Base-by-base conservation (phyloP, 2,888 invertebrate species). In the Caenorhabditis becei region DNA sequence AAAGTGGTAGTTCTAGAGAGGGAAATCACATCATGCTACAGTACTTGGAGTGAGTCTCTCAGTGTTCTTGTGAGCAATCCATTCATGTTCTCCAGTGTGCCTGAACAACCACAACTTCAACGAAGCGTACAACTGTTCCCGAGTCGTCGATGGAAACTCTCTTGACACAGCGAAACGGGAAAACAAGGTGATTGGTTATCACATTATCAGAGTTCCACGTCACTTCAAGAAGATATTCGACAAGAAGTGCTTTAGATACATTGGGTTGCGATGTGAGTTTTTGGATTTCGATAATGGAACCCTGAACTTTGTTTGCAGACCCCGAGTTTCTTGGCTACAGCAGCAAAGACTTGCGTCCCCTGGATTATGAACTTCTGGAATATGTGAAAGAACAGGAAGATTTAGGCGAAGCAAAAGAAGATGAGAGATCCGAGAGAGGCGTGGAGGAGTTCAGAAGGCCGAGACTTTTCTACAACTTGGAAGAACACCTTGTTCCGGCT, bases 241-340 rank as follows among this genome's bases (percentile, higher is more conserved):
- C n/a, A 51, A 61, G 37, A 75, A 66, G 20, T 75, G 75, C 16
- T 32, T 61, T 44, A 58, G 66, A 75, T 75, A 66, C 28, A 66
- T 75, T 10, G 75, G 66, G 8, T 37, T 75, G 20, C 37, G 66
- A 66, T 75, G 74, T 74, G 24, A 65, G 71, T 72, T 54, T 35
- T 20, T 0, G 23, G 5, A 18, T 74, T 65, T 8, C 28, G 66
- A 1, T 32, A 59, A 4, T 14, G 2, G 26, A 26, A 14, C 10
- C 10, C 2, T n/a, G n/a, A n/a, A n/a, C n/a, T 58, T 20, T 3
- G 20, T 24, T 65, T 74, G 3, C 28, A 74, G 74, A 75, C 18
- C 75, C 75, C 7, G 75, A 75, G 2, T 75, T 66, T 16, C 75
- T 75, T 26, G 75, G 75, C 1, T 75, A 66, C 58, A 16, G 41